Evolutionary conservation across 2,797 vertebrate genomes (phyloP).

Genomic region (Enteromius paludinosus): DNA sequence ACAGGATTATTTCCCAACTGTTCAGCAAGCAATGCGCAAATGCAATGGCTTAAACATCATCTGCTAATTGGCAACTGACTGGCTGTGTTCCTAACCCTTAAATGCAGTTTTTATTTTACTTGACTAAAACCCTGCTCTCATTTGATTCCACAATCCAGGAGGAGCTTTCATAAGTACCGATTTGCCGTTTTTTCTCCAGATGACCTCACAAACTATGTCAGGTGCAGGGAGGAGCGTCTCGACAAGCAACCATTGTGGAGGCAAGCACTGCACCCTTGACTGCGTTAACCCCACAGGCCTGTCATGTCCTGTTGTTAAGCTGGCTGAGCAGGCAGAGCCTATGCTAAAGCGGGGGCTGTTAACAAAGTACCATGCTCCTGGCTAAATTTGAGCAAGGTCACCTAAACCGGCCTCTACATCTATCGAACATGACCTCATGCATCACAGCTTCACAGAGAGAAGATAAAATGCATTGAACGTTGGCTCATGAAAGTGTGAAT

Average conservation of each 20-base stretch:
- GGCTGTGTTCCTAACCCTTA: slow-evolving; percentile 26
- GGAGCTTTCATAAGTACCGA: not conserved
- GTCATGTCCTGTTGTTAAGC: slow-evolving; percentile 79
- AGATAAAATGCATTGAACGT: slow-evolving; percentile 35
- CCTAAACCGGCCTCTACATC: slow-evolving; percentile 59
- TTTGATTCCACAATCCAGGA: slow-evolving; percentile 5
- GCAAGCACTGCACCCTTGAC: slow-evolving; percentile 64
- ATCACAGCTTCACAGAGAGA: slow-evolving; percentile 18
- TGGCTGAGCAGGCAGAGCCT: slow-evolving; percentile 72
- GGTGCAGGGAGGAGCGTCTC: slow-evolving; percentile 2
- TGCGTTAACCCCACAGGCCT: slow-evolving; percentile 75
- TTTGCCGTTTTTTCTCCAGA: not conserved
- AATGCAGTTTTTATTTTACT: not conserved
- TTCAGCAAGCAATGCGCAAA: slow-evolving; percentile 1
- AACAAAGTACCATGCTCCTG: slow-evolving; percentile 54
- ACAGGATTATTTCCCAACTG: not conserved
- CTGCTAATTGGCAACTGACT: not conserved
- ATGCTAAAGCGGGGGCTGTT: slow-evolving; percentile 52
- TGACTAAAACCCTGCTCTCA: not conserved
- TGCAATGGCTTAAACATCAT: not conserved
- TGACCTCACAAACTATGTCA: slow-evolving; percentile 4
- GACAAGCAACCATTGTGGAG: slow-evolving; percentile 29
- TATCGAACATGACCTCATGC: slow-evolving; percentile 69
- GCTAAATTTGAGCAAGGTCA: slow-evolving; percentile 66
- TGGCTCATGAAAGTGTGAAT: slow-evolving; percentile 17